phyloP scores from a whole-genome alignment of 2,888 invertebrate genomes.

The Yponomeuta plumbellus region DNA sequence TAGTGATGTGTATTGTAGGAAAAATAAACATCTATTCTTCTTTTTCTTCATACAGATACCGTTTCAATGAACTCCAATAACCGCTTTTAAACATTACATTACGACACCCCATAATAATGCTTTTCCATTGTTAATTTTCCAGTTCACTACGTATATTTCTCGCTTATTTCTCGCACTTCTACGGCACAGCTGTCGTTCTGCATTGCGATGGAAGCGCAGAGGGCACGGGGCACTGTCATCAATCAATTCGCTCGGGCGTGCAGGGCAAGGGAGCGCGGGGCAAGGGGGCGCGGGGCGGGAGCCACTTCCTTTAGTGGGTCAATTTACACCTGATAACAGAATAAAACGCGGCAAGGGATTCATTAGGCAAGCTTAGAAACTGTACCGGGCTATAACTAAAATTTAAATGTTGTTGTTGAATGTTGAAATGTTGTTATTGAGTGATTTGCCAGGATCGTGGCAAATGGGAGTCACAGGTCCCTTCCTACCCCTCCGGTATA shows the following conservation, averaged over 20 bases:
- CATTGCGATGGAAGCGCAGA: not conserved
- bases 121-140: too few species aligned
- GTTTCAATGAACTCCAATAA: too few species aligned
- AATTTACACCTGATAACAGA: not conserved
- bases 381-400: not conserved
- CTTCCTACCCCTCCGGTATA: too few species aligned
- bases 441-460: too few species aligned
- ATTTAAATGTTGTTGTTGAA: too few species aligned
- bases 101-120: too few species aligned
- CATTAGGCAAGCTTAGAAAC: not conserved
- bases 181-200: not conserved
- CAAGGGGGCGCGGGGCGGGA: not conserved
- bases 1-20: too few species aligned
- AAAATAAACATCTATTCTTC: too few species aligned
- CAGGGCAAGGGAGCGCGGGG: not conserved
- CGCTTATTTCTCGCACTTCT: not conserved
- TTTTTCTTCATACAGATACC: too few species aligned
- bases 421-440: too few species aligned
- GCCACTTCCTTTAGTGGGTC: not conserved
- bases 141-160: not conserved
- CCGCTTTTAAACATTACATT: too few species aligned
- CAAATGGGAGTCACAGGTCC: too few species aligned
- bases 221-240: not conserved
- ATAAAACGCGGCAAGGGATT: not conserved
- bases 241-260: not conserved